A percentile compares a stretch with the other conserved stretches of the same genome.
phyloP scores from a whole-genome alignment of 2,888 invertebrate genomes.

The Eupithecia abbreviata region DNA sequence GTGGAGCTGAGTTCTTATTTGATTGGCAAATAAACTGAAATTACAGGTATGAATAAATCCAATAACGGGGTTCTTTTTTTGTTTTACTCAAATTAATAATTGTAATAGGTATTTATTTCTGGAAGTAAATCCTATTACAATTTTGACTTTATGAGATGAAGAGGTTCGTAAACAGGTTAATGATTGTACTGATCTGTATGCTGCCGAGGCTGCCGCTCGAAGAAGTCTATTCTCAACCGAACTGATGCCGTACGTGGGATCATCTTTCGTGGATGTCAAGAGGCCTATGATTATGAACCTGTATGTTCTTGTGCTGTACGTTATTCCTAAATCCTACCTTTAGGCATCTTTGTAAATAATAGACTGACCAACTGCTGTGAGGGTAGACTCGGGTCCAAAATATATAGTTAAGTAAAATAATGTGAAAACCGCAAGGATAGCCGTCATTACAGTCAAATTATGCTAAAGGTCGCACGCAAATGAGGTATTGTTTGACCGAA shows the following conservation, averaged over 20 bases:
- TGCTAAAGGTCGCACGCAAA: not conserved
- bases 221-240: no score
- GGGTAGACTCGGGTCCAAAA: not conserved
- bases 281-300: not conserved
- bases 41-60: not conserved
- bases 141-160: not conserved
- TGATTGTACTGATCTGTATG: not conserved
- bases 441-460: not conserved
- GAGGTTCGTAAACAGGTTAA: not conserved
- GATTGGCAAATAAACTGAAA: constrained; percentile 22
- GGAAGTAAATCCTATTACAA: not conserved
- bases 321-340: not conserved
- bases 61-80: constrained; percentile 1
- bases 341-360: not conserved
- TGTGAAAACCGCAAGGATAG: not conserved
- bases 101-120: not conserved
- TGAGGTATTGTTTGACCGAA: no score
- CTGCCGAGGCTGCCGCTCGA: no score
- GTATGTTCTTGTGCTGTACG: no score
- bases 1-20: constrained; percentile 10
- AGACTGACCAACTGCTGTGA: not conserved
- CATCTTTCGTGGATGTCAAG: no score
- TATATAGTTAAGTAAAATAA: not conserved
- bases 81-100: constrained; percentile 6
- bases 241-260: no score